phyloP scores from a whole-genome alignment of 2,113 vertebrate species.

The Campylomormyrus tamandua region DNA sequence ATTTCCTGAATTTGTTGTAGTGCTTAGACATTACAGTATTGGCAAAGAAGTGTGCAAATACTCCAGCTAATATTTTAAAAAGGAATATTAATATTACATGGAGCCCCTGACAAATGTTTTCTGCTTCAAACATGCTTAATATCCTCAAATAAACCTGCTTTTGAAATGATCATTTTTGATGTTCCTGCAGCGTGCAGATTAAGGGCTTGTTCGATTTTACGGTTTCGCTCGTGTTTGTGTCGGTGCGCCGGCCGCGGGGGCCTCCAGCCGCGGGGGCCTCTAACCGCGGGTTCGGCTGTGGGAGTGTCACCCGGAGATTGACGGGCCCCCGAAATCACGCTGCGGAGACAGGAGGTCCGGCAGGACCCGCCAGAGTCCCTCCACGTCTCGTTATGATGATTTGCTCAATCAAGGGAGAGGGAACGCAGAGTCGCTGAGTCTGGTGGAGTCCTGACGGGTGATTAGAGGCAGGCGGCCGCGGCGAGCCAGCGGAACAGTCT shows the following conservation, averaged over 20 bases:
- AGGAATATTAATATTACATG: not conserved
- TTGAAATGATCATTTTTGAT: not conserved
- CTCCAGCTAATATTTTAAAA: not conserved
- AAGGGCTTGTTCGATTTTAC: not conserved
- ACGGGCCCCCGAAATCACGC: not conserved
- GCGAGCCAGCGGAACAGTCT: constrained; percentile 89
- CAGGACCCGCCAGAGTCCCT: constrained; percentile 31
- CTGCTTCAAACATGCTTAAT: not conserved
- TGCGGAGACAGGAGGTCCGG: constrained; percentile 1
- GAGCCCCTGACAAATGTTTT: not conserved
- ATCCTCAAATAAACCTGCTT: not conserved
- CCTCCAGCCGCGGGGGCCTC: not conserved
- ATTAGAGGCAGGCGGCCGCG: constrained; percentile 88
- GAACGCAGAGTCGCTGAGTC: constrained; percentile 74
- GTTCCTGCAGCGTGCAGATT: not conserved
- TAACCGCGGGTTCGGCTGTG: not conserved
- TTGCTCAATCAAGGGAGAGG: constrained; percentile 95
- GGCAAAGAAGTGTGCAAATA: not conserved
- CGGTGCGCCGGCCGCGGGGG: not conserved
- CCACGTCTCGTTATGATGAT: constrained; percentile 98
- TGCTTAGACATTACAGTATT: not conserved
- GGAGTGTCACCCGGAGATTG: not conserved
- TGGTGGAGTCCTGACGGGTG: constrained; percentile 88
- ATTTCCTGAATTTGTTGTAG: not conserved
- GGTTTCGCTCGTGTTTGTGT: not conserved